Evolutionary conservation across 2,888 invertebrate species (phyloP).

Genomic region (Hecatera dysodea): DNA sequence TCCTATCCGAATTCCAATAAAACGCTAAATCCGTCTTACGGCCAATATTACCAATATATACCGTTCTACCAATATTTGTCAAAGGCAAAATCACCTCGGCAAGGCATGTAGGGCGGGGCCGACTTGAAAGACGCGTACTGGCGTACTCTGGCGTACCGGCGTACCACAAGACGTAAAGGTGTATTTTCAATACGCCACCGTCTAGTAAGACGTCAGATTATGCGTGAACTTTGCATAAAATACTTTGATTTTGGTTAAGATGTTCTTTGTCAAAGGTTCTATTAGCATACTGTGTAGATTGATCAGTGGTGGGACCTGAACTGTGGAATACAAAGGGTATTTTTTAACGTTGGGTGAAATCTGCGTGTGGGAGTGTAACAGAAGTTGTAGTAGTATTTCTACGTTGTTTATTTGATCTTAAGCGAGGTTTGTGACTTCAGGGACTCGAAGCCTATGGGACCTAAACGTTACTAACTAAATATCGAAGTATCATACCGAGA

Average conservation of each 20-base stretch:
- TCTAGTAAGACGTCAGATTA: conserved; percentile 53
- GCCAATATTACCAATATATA: conserved; percentile 80
- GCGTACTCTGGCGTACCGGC: conserved; percentile 49
- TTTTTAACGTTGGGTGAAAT: conserved; percentile 6
- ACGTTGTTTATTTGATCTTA: background rate
- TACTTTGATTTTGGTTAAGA: conserved; percentile 58
- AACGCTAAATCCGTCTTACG: conserved; percentile 72
- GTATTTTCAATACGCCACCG: conserved; percentile 52
- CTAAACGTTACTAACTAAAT: background rate
- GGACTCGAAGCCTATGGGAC: background rate
- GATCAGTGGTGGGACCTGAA: conserved; percentile 16
- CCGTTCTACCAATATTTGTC: conserved; percentile 85
- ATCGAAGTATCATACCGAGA: too few species aligned
- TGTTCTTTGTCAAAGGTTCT: conserved; percentile 43
- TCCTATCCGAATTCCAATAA: conserved; percentile 74
- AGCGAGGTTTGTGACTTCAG: too few species aligned
- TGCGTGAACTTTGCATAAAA: conserved; percentile 65
- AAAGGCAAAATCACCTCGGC: conserved; percentile 78
- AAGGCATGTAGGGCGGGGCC: conserved; percentile 56
- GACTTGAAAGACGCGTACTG: conserved; percentile 50
- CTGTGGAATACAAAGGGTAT: conserved; percentile 21
- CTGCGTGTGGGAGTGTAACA: background rate
- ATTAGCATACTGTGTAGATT: conserved; percentile 53
- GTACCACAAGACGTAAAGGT: conserved; percentile 52
- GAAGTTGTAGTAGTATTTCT: background rate